These are phyloP conservation scores for Lethrus apterus DNA, from an alignment of 1,140 invertebrate genomes.

Conservation along the genomic window DNA sequence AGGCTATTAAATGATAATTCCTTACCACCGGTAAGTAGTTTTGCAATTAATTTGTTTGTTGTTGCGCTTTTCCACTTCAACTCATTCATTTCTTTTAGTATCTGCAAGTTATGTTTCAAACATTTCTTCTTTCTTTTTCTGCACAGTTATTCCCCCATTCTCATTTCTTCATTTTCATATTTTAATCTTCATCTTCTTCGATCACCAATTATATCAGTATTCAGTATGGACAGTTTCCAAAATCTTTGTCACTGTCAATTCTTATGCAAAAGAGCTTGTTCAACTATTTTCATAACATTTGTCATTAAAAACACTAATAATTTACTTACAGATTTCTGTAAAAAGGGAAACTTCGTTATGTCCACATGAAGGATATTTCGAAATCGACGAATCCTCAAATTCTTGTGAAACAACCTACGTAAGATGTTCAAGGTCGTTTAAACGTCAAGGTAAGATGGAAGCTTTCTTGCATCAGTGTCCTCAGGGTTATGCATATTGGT, in stretches of 20 bases:
- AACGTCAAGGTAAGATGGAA: slow-evolving; percentile 47
- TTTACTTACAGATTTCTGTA: slow-evolving; percentile 53
- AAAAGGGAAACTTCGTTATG: slow-evolving; percentile 51
- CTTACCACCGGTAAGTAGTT: slow-evolving; percentile 52
- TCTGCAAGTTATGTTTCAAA: no score
- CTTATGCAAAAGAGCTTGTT: not conserved
- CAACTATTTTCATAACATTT: not conserved
- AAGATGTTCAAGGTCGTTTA: slow-evolving; percentile 54
- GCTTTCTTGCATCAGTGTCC: slow-evolving; percentile 72
- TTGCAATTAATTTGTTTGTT: no score
- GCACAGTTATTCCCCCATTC: no score
- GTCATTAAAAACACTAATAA: no score
- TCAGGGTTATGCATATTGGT: slow-evolving; percentile 65
- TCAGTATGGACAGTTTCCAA: not conserved
- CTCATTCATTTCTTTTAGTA: no score
- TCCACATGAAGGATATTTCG: slow-evolving; percentile 59
- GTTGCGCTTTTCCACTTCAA: no score
- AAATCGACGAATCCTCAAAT: slow-evolving; percentile 52
- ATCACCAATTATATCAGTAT: no score
- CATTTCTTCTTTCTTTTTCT: no score
- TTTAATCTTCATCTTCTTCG: no score
- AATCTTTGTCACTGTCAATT: not conserved
- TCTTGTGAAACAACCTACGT: slow-evolving; percentile 63
- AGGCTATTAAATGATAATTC: slow-evolving; percentile 47
- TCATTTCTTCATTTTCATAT: no score